These are phyloP conservation scores for Lacanobia oleracea DNA, from an alignment of 2,888 invertebrate genomes.

Conservation along the genomic window DNA sequence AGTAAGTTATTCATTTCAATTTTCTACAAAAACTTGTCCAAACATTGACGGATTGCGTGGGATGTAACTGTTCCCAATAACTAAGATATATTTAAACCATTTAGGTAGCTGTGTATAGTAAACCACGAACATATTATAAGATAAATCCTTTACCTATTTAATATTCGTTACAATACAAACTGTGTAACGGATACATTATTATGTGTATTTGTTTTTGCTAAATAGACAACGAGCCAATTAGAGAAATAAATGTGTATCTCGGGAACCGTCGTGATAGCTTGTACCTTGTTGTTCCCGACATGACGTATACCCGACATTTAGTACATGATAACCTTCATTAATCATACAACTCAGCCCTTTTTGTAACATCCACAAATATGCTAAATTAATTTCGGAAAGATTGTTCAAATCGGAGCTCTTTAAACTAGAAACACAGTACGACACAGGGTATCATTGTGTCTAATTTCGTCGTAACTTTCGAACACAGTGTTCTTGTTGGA, in stretches of 20 bases:
- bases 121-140: not conserved
- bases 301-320: slow-evolving; percentile 27
- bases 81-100: not conserved
- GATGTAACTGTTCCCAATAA: not conserved
- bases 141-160: not conserved
- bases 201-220: slow-evolving; percentile 2
- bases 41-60: not conserved
- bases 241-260: slow-evolving; percentile 11
- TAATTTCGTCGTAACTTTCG: not conserved
- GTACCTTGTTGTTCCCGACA: not conserved
- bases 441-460: slow-evolving; percentile 2
- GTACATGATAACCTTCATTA: slow-evolving; percentile 41
- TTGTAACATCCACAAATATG: slow-evolving; percentile 32
- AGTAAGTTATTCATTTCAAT: not conserved
- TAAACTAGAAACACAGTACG: slow-evolving; percentile 2
- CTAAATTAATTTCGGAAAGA: slow-evolving; percentile 45
- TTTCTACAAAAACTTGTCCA: not conserved
- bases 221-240: slow-evolving; percentile 29
- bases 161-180: slow-evolving; percentile 7
- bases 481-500: slow-evolving; percentile 28
- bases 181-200: slow-evolving; percentile 5
- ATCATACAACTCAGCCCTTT: slow-evolving; percentile 57
- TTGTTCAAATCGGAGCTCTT: slow-evolving; percentile 23
- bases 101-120: not conserved
- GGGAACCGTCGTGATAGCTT: not conserved